phyloP scores from a whole-genome alignment of 2,797 vertebrate species.

The Mus minutoides region DNA sequence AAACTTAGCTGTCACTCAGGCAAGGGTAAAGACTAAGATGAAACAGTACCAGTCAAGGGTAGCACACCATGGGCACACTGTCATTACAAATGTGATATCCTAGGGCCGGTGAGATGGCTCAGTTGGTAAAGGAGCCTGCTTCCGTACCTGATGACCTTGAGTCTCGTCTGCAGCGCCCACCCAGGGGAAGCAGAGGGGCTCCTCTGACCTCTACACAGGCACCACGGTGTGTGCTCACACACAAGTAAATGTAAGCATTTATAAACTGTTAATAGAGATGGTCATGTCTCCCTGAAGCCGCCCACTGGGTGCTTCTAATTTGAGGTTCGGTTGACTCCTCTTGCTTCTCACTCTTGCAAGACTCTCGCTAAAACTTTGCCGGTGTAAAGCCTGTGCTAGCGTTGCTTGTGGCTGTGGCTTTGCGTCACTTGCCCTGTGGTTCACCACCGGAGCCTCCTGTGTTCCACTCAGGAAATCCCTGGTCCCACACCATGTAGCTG shows the following conservation, averaged over 20 bases:
- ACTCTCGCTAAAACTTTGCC: neutral
- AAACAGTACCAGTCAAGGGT: neutral
- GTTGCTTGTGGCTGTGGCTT: neutral
- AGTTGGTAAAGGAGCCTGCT: neutral
- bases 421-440: neutral
- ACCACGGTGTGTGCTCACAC: neutral
- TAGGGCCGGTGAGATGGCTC: neutral
- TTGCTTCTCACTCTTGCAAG: constrained; percentile 2
- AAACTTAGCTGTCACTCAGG: constrained; percentile 47
- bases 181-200: neutral
- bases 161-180: neutral
- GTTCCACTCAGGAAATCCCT: neutral
- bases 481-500: neutral
- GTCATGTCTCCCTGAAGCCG: neutral
- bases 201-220: neutral
- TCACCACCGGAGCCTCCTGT: too few species aligned
- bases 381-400: neutral
- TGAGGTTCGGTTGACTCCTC: neutral
- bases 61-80: neutral
- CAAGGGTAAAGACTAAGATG: constrained; percentile 22
- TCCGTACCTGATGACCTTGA: neutral
- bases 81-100: neutral
- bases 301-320: neutral
- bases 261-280: neutral
- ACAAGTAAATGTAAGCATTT: neutral